Evolutionary conservation across 2,113 vertebrate genomes (phyloP), one percentile per base, ranked within the genome.

Genomic region (Caloenas nicobarica): DNA sequence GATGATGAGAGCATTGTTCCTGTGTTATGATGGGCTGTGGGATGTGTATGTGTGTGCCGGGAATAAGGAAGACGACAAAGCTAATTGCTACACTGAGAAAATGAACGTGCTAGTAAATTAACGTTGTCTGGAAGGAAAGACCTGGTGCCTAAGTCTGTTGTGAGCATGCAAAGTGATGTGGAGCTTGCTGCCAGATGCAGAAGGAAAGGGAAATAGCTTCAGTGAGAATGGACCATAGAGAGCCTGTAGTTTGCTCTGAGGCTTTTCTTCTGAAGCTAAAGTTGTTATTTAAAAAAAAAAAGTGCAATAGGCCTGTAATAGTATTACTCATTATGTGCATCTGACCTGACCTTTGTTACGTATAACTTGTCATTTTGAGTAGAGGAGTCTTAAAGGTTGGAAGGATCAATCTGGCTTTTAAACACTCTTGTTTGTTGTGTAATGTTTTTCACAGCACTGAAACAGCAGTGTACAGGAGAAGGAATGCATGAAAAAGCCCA

Each of bases 1-100:
- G 26, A 11, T 4, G 9, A 6, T 26, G 34, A 16, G 56, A 80
- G 44, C 0, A 0, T 6, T 62, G 13, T 24, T 29, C 29, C 1
- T 3, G 26, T 51, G 51, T 25, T 74, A 40, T 0, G 0, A 16
- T 57, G 29, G 40, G 17, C 1, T 36, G 22, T 42, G 94, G 29
- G 78, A 58, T 60, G 26, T 23, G 50, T 33, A 3, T 2, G 0
- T 8, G 14, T n/a, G 13, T 68, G 48, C 54, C 0, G 2, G 60
- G 44, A 84, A 17, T 46, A 46, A 76, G 50, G 73, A 69, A 44
- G n/a, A 33, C 28, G 65, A 10, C 54, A 66, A 26, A 81, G 18
- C 11, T 46, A 26, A 92, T 58, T 89, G 70, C 54, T 66, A 6
- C 9, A 2, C 40, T 46, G 51, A 29, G 70, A 33, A 89, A 77